Evolutionary conservation across 2,113 vertebrate genomes (phyloP), one percentile per base, ranked within the genome.

Genomic region (Argyrosomus japonicus): DNA sequence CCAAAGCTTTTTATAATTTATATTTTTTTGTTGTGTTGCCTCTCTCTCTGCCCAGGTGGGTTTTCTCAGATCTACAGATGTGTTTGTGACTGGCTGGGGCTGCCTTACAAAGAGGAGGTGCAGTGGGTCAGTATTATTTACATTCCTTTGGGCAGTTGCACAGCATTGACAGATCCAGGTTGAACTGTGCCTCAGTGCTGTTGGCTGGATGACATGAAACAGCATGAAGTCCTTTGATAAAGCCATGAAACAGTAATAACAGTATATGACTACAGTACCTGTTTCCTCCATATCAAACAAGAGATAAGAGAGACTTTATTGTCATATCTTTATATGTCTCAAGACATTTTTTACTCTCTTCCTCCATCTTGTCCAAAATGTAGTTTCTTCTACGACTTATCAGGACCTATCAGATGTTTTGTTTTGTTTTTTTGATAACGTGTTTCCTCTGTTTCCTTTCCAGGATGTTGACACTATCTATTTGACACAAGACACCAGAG

Each of bases 381-480:
- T 4, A 87, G 36, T 47, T 21, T 68, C 18, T 29, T 51, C 36
- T 40, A 40, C 36, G 36, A 40, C 36, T 40, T 7, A 40, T 2
- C 36, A 40, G 36, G 36, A 40, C 36, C 36, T 40, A 40, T 36
- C 36, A 36, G 36, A 36, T 36, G 36, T 36, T 36, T 18, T 45
- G 10, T 63, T 62, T 54, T 21, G 2, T n/a, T 19, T 43, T 23
- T 43, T n/a, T n/a, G 0, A 15, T 23, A 11, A 36, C 25, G 17
- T 63, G 56, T 27, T 51, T 12, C 47, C 64, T 29, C 74, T 25
- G 23, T 81, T 78, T 65, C 68, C 57, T 8, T 47, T 68, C 6
- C 83, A 99, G 98, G 98, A 99, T 73, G 98, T 99, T 8, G 98
- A 99, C 91, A 99, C 98, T 0, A 99, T 99, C 92, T 99, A 99